phyloP scores from a whole-genome alignment of 2,113 vertebrate species.

The Bos indicus region DNA sequence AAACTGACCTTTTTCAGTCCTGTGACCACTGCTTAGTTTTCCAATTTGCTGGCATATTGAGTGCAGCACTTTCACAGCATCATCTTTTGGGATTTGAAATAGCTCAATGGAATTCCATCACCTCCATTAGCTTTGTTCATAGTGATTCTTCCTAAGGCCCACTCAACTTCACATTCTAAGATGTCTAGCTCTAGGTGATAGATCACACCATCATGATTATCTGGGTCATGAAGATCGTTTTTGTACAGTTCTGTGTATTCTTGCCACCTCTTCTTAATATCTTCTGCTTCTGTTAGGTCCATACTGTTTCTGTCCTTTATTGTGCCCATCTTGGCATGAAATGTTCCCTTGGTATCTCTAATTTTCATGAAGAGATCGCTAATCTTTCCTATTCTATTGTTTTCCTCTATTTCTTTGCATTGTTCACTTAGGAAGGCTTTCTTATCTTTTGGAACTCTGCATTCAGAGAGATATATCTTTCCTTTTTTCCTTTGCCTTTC shows the following conservation, averaged over 20 bases:
- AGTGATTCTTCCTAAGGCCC: neutral
- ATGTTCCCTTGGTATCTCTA: neutral
- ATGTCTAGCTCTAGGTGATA: neutral
- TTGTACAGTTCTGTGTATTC: neutral
- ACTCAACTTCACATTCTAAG: neutral
- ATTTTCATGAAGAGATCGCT: neutral
- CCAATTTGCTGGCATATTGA: neutral
- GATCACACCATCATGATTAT: neutral
- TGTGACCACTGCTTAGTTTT: neutral
- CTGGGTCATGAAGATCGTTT: neutral
- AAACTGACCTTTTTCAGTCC: neutral
- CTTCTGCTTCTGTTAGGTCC: neutral
- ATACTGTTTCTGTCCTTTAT: neutral
- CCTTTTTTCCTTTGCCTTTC: neutral
- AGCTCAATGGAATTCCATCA: neutral
- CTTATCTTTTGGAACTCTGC: neutral
- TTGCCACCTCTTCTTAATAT: neutral
- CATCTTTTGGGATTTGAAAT: neutral
- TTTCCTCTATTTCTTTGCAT: neutral
- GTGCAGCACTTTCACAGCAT: neutral
- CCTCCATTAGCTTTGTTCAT: neutral
- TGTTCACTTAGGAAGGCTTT: neutral
- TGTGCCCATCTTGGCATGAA: neutral
- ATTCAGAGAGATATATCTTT: neutral
- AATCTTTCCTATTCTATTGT: neutral